Conservation (phyloP, 2,888 invertebrate genomes). For the Glaucopsyche alexis region DNA sequence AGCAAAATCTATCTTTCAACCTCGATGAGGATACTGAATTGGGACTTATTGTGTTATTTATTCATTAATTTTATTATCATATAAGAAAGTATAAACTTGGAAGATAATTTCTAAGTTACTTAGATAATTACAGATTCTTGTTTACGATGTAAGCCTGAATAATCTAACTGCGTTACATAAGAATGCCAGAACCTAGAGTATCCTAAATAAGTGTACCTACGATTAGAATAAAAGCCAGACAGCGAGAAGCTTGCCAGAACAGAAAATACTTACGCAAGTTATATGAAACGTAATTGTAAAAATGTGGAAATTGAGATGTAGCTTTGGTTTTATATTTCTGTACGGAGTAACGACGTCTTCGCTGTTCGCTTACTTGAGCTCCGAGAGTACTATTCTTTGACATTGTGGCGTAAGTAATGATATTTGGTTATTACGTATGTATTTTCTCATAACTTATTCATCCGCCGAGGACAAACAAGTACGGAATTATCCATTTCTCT, state of each 20-base stretch:
- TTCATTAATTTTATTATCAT: too few relatives aligned
- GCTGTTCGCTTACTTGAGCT: slow-evolving; percentile 31
- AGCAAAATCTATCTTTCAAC: background rate
- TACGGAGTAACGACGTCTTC: slow-evolving; percentile 30
- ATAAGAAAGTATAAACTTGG: too few relatives aligned
- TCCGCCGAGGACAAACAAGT: slow-evolving; percentile 33
- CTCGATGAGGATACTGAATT: too few relatives aligned
- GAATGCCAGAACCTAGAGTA: background rate
- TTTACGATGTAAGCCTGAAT: background rate
- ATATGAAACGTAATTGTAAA: slow-evolving; percentile 13
- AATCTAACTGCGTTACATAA: background rate
- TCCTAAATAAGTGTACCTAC: slow-evolving; percentile 10
- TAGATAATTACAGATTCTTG: too few relatives aligned
- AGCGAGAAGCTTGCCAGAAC: slow-evolving; percentile 8
- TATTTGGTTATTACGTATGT: slow-evolving; percentile 27
- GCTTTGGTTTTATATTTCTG: slow-evolving; percentile 26
- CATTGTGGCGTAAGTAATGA: slow-evolving; percentile 30
- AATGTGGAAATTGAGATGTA: slow-evolving; percentile 27
- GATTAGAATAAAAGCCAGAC: slow-evolving; percentile 23
- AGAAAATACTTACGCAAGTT: slow-evolving; percentile 12
- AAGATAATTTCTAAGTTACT: too few relatives aligned
- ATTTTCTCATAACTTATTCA: slow-evolving; percentile 39
- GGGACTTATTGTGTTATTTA: too few relatives aligned
- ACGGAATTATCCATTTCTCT: slow-evolving; percentile 44
- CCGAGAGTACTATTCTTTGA: slow-evolving; percentile 32